Evolutionary conservation across 2,888 invertebrate species (phyloP).

Genomic region (Sceliomorpha sp.): DNA sequence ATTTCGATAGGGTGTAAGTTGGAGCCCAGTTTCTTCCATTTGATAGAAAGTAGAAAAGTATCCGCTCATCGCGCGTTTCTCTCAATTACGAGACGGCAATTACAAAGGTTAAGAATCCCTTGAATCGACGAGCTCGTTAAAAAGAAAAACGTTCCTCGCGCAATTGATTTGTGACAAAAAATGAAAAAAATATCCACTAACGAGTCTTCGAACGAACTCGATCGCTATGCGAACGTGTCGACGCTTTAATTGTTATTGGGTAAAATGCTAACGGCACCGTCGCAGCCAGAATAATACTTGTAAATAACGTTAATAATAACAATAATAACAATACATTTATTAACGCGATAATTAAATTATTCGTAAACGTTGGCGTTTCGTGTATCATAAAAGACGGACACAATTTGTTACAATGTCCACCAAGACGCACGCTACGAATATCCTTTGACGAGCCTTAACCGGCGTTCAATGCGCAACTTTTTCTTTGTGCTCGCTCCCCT

Average conservation of each 20-base stretch:
- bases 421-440: constrained; percentile 29
- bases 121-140: constrained; percentile 14
- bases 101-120: constrained; percentile 53
- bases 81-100: constrained; percentile 55
- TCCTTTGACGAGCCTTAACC: constrained; percentile 9
- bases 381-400: too few relatives aligned
- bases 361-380: too few relatives aligned
- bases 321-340: too few relatives aligned
- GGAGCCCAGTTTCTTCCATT: constrained; percentile 41
- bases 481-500: constrained; percentile 21
- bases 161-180: constrained; percentile 36
- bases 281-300: too few relatives aligned
- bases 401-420: not conserved
- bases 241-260: too few relatives aligned
- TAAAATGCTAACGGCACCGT: too few relatives aligned
- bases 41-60: constrained; percentile 57
- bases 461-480: constrained; percentile 28
- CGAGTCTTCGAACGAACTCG: too few relatives aligned
- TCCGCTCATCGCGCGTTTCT: constrained; percentile 52
- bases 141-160: constrained; percentile 21
- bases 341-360: too few relatives aligned
- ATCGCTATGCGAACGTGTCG: too few relatives aligned
- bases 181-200: not conserved
- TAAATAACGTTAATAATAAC: too few relatives aligned
- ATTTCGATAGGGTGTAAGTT: constrained; percentile 13